Evolutionary conservation across 2,113 vertebrate species (phyloP), one percentile per base, ranked within the genome.

Genomic region (Pomatostomus ruficeps): DNA sequence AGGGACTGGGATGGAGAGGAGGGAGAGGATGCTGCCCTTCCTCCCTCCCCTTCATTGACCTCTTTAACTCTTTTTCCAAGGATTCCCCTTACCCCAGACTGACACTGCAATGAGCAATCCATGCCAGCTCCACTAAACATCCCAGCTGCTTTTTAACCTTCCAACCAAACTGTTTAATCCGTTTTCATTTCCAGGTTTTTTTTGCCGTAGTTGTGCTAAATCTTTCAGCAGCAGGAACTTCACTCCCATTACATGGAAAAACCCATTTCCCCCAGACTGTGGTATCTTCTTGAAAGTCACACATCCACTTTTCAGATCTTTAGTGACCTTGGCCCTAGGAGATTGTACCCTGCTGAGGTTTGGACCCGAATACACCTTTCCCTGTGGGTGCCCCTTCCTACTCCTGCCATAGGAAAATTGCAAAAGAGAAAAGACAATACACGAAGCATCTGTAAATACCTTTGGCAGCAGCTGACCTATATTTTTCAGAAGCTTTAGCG

Each of bases 131-230:
- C 88, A 45, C 36, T 55, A 62, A 85, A 80, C 57, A 81, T 71
- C 65, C 28, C 23, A 14, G 9, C 43, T 87, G 63, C 52, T 76
- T 88, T 77, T 85, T 61, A 79, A 59, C 86, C 70, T 96, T 95
- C 71, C 68, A 91, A 83, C 46, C 61, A 94, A 89, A 81, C 43
- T 28, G 11, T 65, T 89, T 89, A 75, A 96, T 92, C 42, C 91
- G 26, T 80, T 95, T 51, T 21, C 10, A 14, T 68, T 93, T 65
- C 46, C 18, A 10, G n/a, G n/a, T n/a, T n/a, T 31, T 73, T 62
- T 45, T 48, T 67, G 33, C 66, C 17, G 28, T 23, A 35, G 17
- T 70, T 77, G 13, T 22, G 33, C 46, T 73, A 63, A 86, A 45
- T 16, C 38, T 71, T 55, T 63, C 57, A 63, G 46, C 62, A 43